phyloP scores from a whole-genome alignment of 1,140 invertebrate genomes.

The Heterodera carotae region DNA sequence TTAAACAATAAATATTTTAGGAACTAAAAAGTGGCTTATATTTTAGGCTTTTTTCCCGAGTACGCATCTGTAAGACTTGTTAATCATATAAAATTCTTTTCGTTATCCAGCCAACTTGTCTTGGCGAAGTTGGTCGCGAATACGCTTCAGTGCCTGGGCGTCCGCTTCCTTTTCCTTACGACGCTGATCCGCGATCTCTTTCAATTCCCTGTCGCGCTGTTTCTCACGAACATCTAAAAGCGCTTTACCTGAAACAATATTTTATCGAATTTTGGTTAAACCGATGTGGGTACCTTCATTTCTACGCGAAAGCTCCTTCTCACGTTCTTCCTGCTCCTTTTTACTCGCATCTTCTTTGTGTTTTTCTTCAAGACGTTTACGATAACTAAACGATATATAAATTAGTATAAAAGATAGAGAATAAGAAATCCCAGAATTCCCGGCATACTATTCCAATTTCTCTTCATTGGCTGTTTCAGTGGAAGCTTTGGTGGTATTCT shows the following conservation, averaged over 20 bases:
- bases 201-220: slow-evolving; percentile 36
- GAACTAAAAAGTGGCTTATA: too few relatives aligned
- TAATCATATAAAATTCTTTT: slow-evolving; percentile 13
- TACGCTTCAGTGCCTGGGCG: slow-evolving; percentile 29
- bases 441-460: slow-evolving; percentile 23
- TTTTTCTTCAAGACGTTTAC: slow-evolving; percentile 36
- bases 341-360: slow-evolving; percentile 34
- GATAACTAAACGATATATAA: slow-evolving; percentile 28
- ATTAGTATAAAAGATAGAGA: too few relatives aligned
- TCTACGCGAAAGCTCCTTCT: slow-evolving; percentile 36
- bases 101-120: slow-evolving; percentile 24
- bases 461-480: slow-evolving; percentile 3
- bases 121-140: slow-evolving; percentile 34
- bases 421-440: background rate
- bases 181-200: slow-evolving; percentile 34
- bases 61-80: too few relatives aligned
- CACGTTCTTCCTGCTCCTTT: slow-evolving; percentile 36
- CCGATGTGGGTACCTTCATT: slow-evolving; percentile 21
- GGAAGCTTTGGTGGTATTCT: background rate
- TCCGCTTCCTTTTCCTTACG: slow-evolving; percentile 39
- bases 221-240: slow-evolving; percentile 35
- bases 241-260: slow-evolving; percentile 36
- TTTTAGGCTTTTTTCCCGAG: too few relatives aligned
- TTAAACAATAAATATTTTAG: too few relatives aligned
- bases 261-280: slow-evolving; percentile 2